A percentile compares a stretch with the other conserved stretches of the same genome.
These are phyloP conservation scores for Sebastes fasciatus DNA, from an alignment of 2,113 vertebrate species.

Conservation along the genomic window DNA sequence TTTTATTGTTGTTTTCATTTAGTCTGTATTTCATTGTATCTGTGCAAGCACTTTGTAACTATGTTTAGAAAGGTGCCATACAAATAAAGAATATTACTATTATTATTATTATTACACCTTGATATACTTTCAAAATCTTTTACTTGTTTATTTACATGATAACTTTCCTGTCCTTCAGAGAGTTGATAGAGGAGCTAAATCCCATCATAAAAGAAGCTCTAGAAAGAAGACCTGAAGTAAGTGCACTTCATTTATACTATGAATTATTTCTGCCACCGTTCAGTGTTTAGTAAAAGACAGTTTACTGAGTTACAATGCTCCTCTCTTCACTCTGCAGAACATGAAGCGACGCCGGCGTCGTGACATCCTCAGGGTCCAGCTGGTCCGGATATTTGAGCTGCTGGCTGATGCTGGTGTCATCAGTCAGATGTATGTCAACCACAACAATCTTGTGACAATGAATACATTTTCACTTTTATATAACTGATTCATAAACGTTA, in stretches of 20 bases:
- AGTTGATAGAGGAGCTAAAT: constrained; percentile 97
- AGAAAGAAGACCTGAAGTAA: constrained; percentile 99
- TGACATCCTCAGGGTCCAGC: constrained; percentile 97
- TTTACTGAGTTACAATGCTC: background rate
- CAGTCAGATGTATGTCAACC: constrained; percentile 91
- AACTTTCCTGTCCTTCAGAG: constrained; percentile 82
- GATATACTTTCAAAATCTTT: background rate
- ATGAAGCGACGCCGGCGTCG: constrained; percentile 99
- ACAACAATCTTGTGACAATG: background rate
- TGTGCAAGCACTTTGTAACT: no score
- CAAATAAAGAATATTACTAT: no score
- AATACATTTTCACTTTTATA: background rate
- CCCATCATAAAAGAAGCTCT: constrained; percentile 99
- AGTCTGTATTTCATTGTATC: no score
- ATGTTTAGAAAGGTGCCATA: no score
- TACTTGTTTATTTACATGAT: background rate
- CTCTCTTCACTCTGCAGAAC: constrained; percentile 85
- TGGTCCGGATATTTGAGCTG: constrained; percentile 99
- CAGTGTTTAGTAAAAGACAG: background rate
- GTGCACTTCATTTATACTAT: constrained; percentile 5
- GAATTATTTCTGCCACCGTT: background rate
- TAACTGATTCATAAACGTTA: no score
- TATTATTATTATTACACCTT: no score
- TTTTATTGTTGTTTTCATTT: no score
- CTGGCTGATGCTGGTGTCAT: constrained; percentile 97